Base-by-base conservation (phyloP, 2,888 invertebrate genomes). In the Lissonota sp. region DNA sequence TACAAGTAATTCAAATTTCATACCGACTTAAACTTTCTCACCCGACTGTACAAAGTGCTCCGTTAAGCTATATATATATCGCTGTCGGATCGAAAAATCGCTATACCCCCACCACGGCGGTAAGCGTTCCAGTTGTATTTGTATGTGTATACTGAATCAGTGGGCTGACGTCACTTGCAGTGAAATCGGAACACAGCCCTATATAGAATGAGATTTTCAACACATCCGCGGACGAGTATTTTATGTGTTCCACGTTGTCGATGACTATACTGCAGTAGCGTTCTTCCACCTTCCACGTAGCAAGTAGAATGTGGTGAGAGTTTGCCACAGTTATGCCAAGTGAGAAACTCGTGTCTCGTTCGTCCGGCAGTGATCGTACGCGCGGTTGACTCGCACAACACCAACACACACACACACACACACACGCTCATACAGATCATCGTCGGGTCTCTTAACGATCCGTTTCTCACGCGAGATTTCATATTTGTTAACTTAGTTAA, bases 181-280 rank as follows among this genome's bases (percentile, higher is more conserved):
- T n/a, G n/a, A n/a, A n/a, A n/a, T n/a, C n/a, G n/a, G n/a, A n/a
- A n/a, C n/a, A n/a, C n/a, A n/a, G n/a, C n/a, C n/a, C n/a, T n/a
- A n/a, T n/a, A n/a, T n/a, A n/a, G n/a, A n/a, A n/a, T n/a, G n/a
- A n/a, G n/a, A n/a, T n/a, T n/a, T n/a, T n/a, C 62, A 63, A 49
- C 49, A 67, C 49, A 63, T 53, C 26, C 53, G 60, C n/a, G 72
- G 53, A 40, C 49, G 26, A 26, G 26, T 44, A 49, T 69, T 69
- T 70, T 75, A 80, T 75, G 75, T 79, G 86, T 90, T 90, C 90
- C 90, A 90, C 90, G 90, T 90, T 90, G 89, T 84, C 88, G 87
- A 85, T 82, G 83, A 85, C 84, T 87, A n/a, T n/a, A 88, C 70
- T 85, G 84, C 85, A 81, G 80, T 84, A 85, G 82, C 77, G 85